Conservation (phyloP, 2,113 vertebrate species). For the Stigmatopora argus region DNA sequence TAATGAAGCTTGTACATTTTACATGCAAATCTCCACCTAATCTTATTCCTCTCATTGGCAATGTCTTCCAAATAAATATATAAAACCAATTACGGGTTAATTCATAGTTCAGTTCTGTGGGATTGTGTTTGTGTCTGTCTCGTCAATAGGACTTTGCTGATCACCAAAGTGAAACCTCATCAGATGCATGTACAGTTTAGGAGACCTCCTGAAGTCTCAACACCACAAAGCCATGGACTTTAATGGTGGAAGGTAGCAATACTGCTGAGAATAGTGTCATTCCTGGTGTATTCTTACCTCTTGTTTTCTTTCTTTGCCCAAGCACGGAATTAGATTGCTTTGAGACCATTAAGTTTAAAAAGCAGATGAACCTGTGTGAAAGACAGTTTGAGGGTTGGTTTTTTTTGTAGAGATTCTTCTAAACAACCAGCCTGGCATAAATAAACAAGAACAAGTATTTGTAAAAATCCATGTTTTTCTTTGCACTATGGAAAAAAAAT, state of each 20-base stretch:
- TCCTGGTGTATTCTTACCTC: constrained; percentile 23
- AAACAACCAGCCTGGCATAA: background rate
- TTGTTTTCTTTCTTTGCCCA: constrained; percentile 32
- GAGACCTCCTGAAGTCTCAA: constrained; percentile 61
- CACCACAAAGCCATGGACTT: constrained; percentile 54
- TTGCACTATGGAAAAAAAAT: no score
- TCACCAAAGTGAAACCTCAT: constrained; percentile 61
- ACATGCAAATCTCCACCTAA: constrained; percentile 76
- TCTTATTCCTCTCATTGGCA: constrained; percentile 69
- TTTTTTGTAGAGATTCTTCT: background rate
- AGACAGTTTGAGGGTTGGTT: constrained; percentile 13
- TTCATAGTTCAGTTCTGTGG: constrained; percentile 73
- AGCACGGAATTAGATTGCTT: background rate
- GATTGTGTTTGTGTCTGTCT: constrained; percentile 67
- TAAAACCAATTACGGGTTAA: constrained; percentile 80
- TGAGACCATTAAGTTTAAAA: constrained; percentile 1
- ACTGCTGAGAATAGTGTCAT: constrained; percentile 42
- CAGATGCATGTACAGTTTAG: constrained; percentile 51
- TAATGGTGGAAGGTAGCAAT: constrained; percentile 43
- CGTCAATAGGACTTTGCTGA: constrained; percentile 61
- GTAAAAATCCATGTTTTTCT: background rate
- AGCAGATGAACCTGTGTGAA: constrained; percentile 1
- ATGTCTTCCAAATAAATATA: constrained; percentile 76
- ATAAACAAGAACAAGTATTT: background rate
- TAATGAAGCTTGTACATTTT: constrained; percentile 77